These are phyloP conservation scores for Cerceris ruficornis DNA, from an alignment of 2,888 invertebrate genomes.

Conservation along the genomic window DNA sequence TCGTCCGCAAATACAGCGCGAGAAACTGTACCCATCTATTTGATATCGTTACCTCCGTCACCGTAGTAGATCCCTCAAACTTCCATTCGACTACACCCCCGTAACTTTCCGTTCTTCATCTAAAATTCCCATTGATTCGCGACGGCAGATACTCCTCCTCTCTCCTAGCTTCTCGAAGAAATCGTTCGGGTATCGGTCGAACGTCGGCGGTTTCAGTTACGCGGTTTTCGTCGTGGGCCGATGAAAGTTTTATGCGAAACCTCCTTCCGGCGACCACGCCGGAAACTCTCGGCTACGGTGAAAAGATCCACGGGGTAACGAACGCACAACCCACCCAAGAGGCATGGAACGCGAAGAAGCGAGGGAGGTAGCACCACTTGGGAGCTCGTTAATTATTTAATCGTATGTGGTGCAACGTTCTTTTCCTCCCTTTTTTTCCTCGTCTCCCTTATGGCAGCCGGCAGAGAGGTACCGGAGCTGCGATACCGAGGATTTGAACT, in stretches of 20 bases:
- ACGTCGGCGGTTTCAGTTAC: constrained; percentile 4
- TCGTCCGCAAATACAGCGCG: too few species aligned
- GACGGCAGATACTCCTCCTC: neutral
- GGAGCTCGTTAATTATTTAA: constrained; percentile 56
- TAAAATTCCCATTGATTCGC: neutral
- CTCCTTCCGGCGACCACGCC: constrained; percentile 28
- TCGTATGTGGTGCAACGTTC: constrained; percentile 27
- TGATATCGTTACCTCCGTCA: too few species aligned
- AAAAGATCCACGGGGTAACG: constrained; percentile 24
- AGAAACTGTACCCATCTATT: too few species aligned
- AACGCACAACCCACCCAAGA: constrained; percentile 2
- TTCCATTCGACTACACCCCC: too few species aligned
- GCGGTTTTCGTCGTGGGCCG: constrained; percentile 38
- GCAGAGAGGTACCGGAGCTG: neutral
- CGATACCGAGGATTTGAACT: constrained; percentile 23
- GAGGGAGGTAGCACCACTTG: constrained; percentile 20
- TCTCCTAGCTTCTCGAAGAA: neutral
- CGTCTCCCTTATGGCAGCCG: too few species aligned
- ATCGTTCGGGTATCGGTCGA: neutral
- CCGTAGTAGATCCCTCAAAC: too few species aligned
- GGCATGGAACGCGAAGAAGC: neutral
- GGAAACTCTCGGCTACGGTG: constrained; percentile 22
- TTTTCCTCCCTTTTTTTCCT: constrained; percentile 19
- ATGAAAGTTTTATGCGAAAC: constrained; percentile 55
- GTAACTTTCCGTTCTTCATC: too few species aligned